Evolutionary conservation across 2,113 vertebrate species (phyloP).

Genomic region (Bubo scandiacus): DNA sequence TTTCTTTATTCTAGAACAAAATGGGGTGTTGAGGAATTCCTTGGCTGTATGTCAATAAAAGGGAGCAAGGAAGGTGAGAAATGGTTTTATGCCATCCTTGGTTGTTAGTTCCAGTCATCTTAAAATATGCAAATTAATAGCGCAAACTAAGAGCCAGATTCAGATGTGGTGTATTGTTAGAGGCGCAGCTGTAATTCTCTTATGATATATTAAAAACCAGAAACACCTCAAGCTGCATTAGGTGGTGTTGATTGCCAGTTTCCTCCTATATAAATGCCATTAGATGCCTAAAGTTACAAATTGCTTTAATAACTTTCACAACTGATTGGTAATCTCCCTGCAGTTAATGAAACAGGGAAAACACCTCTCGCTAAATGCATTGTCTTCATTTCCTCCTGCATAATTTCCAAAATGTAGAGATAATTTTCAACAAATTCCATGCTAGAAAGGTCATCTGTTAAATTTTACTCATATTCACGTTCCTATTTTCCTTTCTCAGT

Average conservation of each 20-base stretch:
- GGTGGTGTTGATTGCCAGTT: conserved; percentile 4
- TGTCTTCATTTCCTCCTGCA: conserved; percentile 16
- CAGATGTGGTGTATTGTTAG: not conserved
- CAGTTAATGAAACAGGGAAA: conserved; percentile 30
- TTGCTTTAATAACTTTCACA: conserved; percentile 51
- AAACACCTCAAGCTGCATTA: conserved; percentile 6
- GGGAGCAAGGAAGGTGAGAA: not conserved
- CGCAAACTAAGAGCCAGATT: not conserved
- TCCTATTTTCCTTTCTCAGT: not conserved
- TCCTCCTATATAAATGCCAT: conserved; percentile 1
- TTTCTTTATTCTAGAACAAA: not conserved
- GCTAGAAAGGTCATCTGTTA: not conserved
- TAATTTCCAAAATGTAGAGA: not conserved
- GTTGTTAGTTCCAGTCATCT: not conserved
- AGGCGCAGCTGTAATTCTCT: not conserved
- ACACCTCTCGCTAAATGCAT: not conserved
- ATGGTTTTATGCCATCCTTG: not conserved
- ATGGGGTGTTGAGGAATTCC: not conserved
- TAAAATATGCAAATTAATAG: not conserved
- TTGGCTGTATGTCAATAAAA: not conserved
- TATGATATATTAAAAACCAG: not conserved
- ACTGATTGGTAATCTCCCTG: conserved; percentile 15
- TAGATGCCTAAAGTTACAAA: conserved; percentile 31
- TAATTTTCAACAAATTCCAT: not conserved
- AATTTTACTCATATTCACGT: not conserved